A percentile compares a stretch with the other conserved stretches of the same genome.
Conservation (phyloP, 2,797 vertebrate genomes). For the Malacoraja senta region DNA sequence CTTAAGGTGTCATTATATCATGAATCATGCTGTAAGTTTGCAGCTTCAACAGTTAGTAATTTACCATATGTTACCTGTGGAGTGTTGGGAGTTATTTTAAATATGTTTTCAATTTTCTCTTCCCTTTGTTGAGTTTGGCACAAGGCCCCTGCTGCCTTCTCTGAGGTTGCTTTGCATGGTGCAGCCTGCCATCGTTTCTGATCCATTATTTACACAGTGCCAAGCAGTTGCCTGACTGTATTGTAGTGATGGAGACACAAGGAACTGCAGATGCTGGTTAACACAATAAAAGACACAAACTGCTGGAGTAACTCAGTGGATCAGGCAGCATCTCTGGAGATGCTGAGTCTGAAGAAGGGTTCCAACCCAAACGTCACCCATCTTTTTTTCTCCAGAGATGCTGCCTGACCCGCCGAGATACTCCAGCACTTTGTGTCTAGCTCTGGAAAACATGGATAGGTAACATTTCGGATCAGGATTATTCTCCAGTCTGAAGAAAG, state of each 20-base stretch:
- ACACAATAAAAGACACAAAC: no score
- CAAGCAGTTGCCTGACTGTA: neutral
- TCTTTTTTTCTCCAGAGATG: no score
- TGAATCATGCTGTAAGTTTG: neutral
- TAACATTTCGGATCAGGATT: no score
- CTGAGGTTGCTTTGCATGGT: neutral
- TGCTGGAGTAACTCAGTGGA: no score
- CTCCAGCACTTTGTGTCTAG: no score
- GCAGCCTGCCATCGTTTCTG: neutral
- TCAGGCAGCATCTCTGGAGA: no score
- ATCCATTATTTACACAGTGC: neutral
- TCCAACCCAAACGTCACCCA: no score
- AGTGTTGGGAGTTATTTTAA: neutral
- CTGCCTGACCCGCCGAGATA: no score
- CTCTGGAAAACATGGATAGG: no score
- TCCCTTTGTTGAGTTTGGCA: neutral
- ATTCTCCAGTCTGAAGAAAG: no score
- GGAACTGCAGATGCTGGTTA: no score
- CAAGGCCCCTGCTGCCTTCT: neutral
- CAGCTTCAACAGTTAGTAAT: conserved; percentile 10
- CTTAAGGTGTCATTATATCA: neutral
- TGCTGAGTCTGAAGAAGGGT: no score
- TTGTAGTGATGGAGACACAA: neutral
- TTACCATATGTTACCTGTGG: conserved; percentile 8
- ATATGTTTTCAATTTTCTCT: conserved; percentile 18